phyloP scores from a whole-genome alignment of 2,113 vertebrate genomes.

The Noctilio leporinus region DNA sequence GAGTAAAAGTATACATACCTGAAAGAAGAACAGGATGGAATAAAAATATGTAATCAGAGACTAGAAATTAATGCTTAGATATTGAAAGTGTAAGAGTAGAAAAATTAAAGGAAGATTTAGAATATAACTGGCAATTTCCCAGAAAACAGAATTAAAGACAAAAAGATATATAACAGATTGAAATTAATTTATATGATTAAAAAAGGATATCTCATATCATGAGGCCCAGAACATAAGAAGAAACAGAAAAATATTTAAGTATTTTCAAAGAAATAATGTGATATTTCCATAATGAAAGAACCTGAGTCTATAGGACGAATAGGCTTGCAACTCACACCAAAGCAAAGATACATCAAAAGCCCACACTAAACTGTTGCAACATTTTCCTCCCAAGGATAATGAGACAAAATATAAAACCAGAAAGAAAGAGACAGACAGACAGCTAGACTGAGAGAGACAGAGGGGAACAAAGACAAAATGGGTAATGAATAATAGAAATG shows the following conservation, averaged over 20 bases:
- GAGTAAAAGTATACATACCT: not conserved
- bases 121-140: not conserved
- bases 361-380: not conserved
- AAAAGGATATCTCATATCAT: not conserved
- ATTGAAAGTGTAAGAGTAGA: not conserved
- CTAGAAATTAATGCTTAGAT: not conserved
- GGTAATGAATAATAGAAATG: not conserved
- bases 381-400: not conserved
- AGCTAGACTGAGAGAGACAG: not conserved
- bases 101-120: not conserved
- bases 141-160: not conserved
- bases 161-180: not conserved
- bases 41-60: not conserved
- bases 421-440: not conserved
- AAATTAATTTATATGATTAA: not conserved
- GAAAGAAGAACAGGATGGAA: not conserved
- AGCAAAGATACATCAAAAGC: not conserved
- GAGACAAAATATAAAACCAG: not conserved
- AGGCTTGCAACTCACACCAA: not conserved
- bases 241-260: not conserved
- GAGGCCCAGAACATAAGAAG: not conserved
- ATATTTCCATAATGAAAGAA: not conserved
- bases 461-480: not conserved
- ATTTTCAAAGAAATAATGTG: not conserved
- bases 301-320: not conserved